phyloP scores from a whole-genome alignment of 2,888 invertebrate species.

The Morpho achilles region DNA sequence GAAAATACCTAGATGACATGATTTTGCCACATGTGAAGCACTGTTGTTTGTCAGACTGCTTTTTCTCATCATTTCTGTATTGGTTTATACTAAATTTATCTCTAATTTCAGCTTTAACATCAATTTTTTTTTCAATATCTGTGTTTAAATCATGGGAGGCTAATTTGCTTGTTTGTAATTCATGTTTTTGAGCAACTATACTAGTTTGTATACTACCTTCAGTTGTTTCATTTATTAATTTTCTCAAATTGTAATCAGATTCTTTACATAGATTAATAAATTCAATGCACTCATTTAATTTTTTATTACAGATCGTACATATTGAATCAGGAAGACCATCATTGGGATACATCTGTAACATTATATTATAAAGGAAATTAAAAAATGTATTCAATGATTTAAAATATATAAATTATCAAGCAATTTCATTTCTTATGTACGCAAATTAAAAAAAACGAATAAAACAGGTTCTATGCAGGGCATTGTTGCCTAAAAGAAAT shows the following conservation, averaged over 20 bases:
- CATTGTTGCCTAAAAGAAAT: no score
- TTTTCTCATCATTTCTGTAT: constrained; percentile 1
- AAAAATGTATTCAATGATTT: neutral
- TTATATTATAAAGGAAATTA: constrained; percentile 4
- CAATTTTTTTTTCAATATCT: neutral
- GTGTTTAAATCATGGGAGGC: neutral
- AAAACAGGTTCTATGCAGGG: neutral
- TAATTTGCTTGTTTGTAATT: no score
- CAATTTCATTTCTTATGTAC: neutral
- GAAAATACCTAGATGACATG: constrained; percentile 64
- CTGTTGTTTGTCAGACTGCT: constrained; percentile 36
- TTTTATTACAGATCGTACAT: constrained; percentile 50
- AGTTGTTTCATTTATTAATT: constrained; percentile 19
- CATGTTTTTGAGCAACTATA: no score
- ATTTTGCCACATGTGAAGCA: constrained; percentile 75
- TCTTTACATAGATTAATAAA: constrained; percentile 54
- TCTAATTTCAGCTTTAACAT: constrained; percentile 29
- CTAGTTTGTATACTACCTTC: constrained; percentile 14
- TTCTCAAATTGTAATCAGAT: constrained; percentile 48
- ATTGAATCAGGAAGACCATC: constrained; percentile 58
- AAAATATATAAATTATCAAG: neutral
- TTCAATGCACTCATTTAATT: constrained; percentile 48
- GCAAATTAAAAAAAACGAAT: neutral
- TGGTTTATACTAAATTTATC: constrained; percentile 24
- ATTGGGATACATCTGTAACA: constrained; percentile 52